A percentile compares a stretch with the other conserved stretches of the same genome.
phyloP scores from a whole-genome alignment of 1,140 invertebrate genomes.

The Cecropterus lyciades region DNA sequence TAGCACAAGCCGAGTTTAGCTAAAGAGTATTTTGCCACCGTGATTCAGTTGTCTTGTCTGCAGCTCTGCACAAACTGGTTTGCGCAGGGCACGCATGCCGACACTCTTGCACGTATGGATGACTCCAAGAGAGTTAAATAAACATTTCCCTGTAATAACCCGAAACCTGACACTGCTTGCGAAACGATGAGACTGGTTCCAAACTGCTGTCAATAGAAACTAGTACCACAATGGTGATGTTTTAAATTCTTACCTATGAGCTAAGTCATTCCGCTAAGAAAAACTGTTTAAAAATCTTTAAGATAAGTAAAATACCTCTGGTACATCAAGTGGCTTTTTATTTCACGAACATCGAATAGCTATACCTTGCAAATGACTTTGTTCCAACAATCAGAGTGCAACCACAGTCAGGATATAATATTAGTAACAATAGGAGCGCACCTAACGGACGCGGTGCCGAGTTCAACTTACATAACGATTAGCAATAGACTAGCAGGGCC shows the following conservation, averaged over 20 bases:
- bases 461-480: slow-evolving; percentile 5
- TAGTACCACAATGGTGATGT: neutral
- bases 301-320: too few species aligned
- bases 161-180: slow-evolving; percentile 9
- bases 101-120: slow-evolving; percentile 25
- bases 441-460: neutral
- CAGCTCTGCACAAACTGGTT: slow-evolving; percentile 27
- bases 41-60: slow-evolving; percentile 29
- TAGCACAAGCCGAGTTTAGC: slow-evolving; percentile 16
- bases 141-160: slow-evolving; percentile 17
- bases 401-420: too few species aligned
- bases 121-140: slow-evolving; percentile 26
- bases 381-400: too few species aligned
- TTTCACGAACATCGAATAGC: too few species aligned
- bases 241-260: neutral
- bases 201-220: neutral
- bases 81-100: slow-evolving; percentile 21
- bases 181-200: neutral
- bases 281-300: too few species aligned
- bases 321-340: too few species aligned
- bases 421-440: neutral
- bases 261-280: neutral
- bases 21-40: slow-evolving; percentile 20
- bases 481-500: slow-evolving; percentile 3
- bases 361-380: too few species aligned